These are phyloP conservation scores for Chrysomela aeneicollis DNA, from an alignment of 2,888 invertebrate species.

Conservation along the genomic window DNA sequence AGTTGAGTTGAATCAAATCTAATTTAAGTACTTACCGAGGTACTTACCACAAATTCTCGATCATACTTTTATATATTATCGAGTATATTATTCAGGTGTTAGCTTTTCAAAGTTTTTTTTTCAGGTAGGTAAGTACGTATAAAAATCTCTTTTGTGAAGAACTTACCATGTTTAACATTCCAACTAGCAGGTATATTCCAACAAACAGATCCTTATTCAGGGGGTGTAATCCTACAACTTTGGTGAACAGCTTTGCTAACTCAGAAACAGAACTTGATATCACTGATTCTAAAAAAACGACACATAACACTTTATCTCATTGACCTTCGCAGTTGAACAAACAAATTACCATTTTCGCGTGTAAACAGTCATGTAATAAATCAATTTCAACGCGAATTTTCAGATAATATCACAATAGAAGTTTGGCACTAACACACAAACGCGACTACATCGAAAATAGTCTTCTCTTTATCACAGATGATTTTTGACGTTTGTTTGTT, in stretches of 20 bases:
- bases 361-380: background rate
- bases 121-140: too few species aligned
- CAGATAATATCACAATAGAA: background rate
- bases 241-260: background rate
- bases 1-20: too few species aligned
- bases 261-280: background rate
- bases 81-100: too few species aligned
- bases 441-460: background rate
- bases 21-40: too few species aligned
- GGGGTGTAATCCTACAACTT: background rate
- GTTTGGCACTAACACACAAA: background rate
- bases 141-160: background rate
- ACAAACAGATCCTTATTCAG: background rate
- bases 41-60: too few species aligned
- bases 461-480: background rate
- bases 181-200: constrained; percentile 1
- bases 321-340: background rate
- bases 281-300: background rate
- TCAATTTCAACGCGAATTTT: background rate
- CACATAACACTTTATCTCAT: constrained; percentile 4
- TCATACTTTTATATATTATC: too few species aligned
- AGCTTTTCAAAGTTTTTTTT: too few species aligned
- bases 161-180: background rate
- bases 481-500: background rate
- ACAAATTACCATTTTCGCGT: background rate